Base-by-base conservation (phyloP, 2,797 vertebrate genomes). In the Geotria australis region DNA sequence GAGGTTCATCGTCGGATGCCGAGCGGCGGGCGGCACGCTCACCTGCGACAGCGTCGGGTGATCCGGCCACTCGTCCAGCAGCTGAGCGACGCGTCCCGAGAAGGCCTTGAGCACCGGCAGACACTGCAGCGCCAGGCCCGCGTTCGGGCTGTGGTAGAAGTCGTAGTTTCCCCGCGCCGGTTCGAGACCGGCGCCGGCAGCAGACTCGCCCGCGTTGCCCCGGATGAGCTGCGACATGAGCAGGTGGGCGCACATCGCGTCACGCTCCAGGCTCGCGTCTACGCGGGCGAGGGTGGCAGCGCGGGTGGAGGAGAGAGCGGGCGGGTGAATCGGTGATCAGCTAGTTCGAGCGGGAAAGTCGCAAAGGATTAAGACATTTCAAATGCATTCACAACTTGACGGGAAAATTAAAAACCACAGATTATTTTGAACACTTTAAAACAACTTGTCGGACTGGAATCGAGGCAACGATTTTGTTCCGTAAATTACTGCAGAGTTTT, bases 1-100 rank as follows among this genome's bases (percentile, higher is more conserved):
- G 38, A 38, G 24, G 24, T 5, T 24, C 24, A 38, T 38, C 24
- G 24, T 24, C 24, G 24, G 24, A 38, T 24, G 24, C 45, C 38
- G 8, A 13, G 14, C 14, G 47, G 48, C 45, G 46, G 45, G 9
- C 7, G 10, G 6, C 15, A 8, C 15, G 10, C 61, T 57, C 62
- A 98, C 91, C 80, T 98, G 86, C 55, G 78, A 56, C 12, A 98
- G 82, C 0, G 76, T 80, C 1, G 91, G 86, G 65, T 98, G 91
- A 2, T 86, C 89, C 0, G 88, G 86, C 91, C 91, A 98, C 38
- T 94, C 83, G 48, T 77, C 69, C 14, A 94, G 69, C 10, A 84
- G 72, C 48, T 63, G 63, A 47, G 64, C 73, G 57, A 93, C 76
- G 3, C 77, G 74, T 11, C 65, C 68, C 46, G 64, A 68, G 64